Percentiles rank a stretch among this genome's conserved stretches.
Evolutionary conservation across 2,888 invertebrate genomes (phyloP).

Genomic region (Acanthococcus lagerstroemiae): DNA sequence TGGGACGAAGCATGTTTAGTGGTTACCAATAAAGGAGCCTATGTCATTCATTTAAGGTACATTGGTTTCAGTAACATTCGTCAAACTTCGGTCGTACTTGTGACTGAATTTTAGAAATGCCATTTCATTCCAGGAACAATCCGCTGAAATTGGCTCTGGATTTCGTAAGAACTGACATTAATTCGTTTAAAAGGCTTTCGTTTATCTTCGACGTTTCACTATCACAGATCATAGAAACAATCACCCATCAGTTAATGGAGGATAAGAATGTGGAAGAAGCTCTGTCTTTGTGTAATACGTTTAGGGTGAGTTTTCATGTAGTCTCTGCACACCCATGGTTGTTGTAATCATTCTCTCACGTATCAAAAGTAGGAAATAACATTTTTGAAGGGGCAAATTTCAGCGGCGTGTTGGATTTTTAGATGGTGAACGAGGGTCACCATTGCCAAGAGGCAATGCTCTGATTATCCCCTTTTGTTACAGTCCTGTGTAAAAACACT

Average conservation of each 20-base stretch:
- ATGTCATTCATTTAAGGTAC: conserved; percentile 44
- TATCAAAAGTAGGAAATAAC: too few relatives aligned
- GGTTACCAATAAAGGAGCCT: conserved; percentile 51
- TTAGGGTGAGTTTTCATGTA: conserved; percentile 42
- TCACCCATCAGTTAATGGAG: conserved; percentile 69
- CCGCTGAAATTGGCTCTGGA: conserved; percentile 13
- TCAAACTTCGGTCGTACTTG: neutral
- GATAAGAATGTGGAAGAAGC: conserved; percentile 68
- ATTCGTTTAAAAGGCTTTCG: conserved; percentile 1
- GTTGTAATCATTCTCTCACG: too few relatives aligned
- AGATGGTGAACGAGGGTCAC: too few relatives aligned
- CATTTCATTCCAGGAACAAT: neutral
- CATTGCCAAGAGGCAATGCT: too few relatives aligned
- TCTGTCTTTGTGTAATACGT: conserved; percentile 66
- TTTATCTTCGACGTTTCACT: conserved; percentile 11
- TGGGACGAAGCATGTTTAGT: conserved; percentile 44
- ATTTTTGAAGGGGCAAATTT: too few relatives aligned
- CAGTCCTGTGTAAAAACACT: too few relatives aligned
- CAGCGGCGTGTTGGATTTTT: too few relatives aligned
- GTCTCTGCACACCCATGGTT: too few relatives aligned
- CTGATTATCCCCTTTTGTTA: too few relatives aligned
- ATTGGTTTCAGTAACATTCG: neutral
- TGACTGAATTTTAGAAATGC: neutral
- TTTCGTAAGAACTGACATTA: conserved; percentile 6
- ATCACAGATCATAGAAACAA: conserved; percentile 48